Evolutionary conservation across 1,140 invertebrate genomes (phyloP), one percentile per base, ranked within the genome.

Genomic region (Andrena cerasifolii): DNA sequence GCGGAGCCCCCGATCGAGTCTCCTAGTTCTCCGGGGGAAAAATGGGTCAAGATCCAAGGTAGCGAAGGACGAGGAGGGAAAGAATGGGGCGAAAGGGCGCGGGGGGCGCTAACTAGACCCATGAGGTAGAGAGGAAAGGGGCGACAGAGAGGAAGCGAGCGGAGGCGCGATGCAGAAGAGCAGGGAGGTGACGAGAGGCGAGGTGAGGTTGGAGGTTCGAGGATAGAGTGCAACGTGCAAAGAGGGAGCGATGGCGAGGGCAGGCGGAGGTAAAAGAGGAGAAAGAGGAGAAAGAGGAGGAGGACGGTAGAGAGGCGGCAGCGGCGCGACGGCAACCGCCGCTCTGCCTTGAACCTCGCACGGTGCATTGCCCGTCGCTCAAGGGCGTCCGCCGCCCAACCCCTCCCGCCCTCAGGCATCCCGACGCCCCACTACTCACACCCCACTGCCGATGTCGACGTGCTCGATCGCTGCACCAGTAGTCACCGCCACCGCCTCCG

Each of bases 361-460:
- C 90, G 90, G 92, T 93, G 92, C 92, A 93, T 92, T 93, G 92
- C 88, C 91, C 92, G 92, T 93, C 90, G 92, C 90, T 91, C 92
- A 92, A 92, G 91, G 91, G 92, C 92, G 91, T 92, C 91, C 90
- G 89, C 86, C 86, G 87, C 82, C 84, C 75, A 56, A 75, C 74
- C 83, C 77, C 75, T 61, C 84, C 67, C 66, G 49, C 63, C 68
- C 58, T 36, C 68, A 76, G 56, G 58, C 83, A 45, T 62, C 45
- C 31, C 53, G 12, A 18, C 80, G 59, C 76, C 66, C 73, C 84
- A 70, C 66, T 47, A 73, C 78, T 56, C 79, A 18, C 67, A 33
- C 74, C 40, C 61, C 45, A 63, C 36, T 70, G 40, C 28, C 79
- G 68, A 18, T 72, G 56, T 5, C 61, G 62, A 28, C 53, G 26